Evolutionary conservation across 2,797 vertebrate species (phyloP), one percentile per base, ranked within the genome.

Genomic region (Bryconaethiops microstoma): DNA sequence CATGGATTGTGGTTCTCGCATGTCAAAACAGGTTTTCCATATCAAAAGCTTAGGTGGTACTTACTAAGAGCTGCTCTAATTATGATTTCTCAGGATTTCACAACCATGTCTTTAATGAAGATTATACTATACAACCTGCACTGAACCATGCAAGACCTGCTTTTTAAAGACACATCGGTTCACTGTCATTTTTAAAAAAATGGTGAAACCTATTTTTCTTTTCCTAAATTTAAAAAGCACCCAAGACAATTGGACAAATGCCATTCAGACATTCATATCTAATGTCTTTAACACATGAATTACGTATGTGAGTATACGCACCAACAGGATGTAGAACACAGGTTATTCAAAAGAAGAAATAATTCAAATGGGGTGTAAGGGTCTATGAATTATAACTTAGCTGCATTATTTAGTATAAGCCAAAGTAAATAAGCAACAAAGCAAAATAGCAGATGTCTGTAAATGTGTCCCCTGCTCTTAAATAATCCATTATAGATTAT

Each of bases 11-110:
- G 45, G 9, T 60, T n/a, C 59, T 55, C 42, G 60, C 45, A 42
- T 71, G 48, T 54, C 39, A 35, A 62, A 35, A 74, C 73, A 78
- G 39, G 78, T 75, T 82, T 84, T 80, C 50, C 77, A 86, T 78
- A 72, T 80, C 71, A 82, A 82, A 84, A 82, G 55, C 76, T 65
- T 40, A 23, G n/a, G 67, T 55, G 29, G 40, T 72, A 19, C 19
- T 40, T 68, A 72, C 48, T 19, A n/a, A 42, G 54, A 67, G 52
- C 23, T 62, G 21, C 25, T n/a, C 23, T 48, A 57, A 60, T 74
- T 80, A 55, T 21, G 23, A 60, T 50, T 75, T 80, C 40, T 23
- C n/a, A 13, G 64, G 19, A 23, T 75, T 48, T 68, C 50, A 10
- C 23, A 74, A 45, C 7, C 4, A 10, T 71, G 19, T 29, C 62